Evolutionary conservation across 1,140 invertebrate species (phyloP), one percentile per base, ranked within the genome.

Genomic region (Galendromus occidentalis): DNA sequence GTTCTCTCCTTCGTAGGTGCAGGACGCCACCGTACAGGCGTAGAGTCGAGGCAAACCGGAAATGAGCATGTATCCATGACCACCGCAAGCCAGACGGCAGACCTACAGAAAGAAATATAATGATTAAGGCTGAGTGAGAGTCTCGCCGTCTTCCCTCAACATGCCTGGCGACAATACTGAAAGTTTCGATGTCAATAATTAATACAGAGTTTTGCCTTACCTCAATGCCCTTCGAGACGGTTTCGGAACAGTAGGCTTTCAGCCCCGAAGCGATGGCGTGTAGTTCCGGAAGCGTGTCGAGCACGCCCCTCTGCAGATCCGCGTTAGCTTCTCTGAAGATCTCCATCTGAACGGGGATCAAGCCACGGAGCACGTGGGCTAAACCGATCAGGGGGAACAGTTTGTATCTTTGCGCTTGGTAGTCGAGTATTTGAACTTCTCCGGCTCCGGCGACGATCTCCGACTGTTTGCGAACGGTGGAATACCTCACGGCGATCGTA

Each of bases 1-100:
- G 73, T 95, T 93, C 77, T 95, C 91, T 5, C 91, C 91, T 78
- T 95, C 91, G 73, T 94, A 94, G 2, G 90, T 96, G 75, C 86
- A 88, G 47, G 85, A 83, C 28, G 90, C 89, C 0, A 87, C 88
- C 2, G 84, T 82, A 68, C 84, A 76, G 7, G 84, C 84, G 74
- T 91, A 94, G 17, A 85, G 85, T 51, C 82, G 79, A 18, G 89
- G 89, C 29, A 95, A 79, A 74, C 87, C 89, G 68, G 86, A 88
- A 47, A 84, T 81, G 25, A 84, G 81, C 81, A 90, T 87, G 76
- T 88, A 96, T 12, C 92, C 92, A 74, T 95, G 91, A 5, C 92
- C 92, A 39, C 92, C 92, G 76, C 91, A 95, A 1, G 90, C 77
- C 44, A 89, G 76, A 14, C 91, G 82, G 68, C 86, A 85, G 25